Evolutionary conservation across 2,113 vertebrate genomes (phyloP).

Genomic region (Podarcis raffonei): DNA sequence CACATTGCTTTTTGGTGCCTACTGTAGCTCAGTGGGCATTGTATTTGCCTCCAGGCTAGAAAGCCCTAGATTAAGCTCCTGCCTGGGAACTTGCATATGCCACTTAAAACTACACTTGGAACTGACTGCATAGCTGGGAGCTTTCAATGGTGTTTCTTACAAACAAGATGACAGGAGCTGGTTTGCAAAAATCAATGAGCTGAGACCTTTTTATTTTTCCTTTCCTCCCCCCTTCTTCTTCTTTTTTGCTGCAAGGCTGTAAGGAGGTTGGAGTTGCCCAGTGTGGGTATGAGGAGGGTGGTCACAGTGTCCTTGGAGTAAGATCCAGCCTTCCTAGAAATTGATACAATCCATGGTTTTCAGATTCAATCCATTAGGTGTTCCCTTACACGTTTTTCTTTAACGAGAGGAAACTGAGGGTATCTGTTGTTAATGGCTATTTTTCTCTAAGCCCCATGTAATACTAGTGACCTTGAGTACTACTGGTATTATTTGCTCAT

Average conservation of each 20-base stretch:
- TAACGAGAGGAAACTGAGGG: neutral
- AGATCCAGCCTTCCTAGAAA: neutral
- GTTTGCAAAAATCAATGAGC: fast-evolving
- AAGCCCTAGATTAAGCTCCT: constrained; percentile 21
- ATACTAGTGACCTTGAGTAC: neutral
- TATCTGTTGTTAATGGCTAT: neutral
- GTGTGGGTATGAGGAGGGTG: neutral
- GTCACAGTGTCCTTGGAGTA: neutral
- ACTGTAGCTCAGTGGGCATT: constrained; percentile 27
- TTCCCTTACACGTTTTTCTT: neutral
- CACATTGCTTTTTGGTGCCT: neutral
- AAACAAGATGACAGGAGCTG: neutral
- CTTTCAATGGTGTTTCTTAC: neutral
- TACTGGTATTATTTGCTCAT: neutral
- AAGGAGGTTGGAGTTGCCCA: neutral
- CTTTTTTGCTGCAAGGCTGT: neutral
- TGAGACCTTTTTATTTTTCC: too few relatives aligned
- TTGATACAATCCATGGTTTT: neutral
- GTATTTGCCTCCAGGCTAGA: constrained; percentile 27
- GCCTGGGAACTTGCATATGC: neutral
- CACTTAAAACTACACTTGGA: neutral
- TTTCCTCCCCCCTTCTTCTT: neutral
- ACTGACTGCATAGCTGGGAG: constrained; percentile 7
- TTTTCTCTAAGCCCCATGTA: neutral
- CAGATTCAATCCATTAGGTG: neutral